Evolutionary conservation across 1,140 invertebrate genomes (phyloP), one percentile per base, ranked within the genome.

Genomic region (Achroia grisella): DNA sequence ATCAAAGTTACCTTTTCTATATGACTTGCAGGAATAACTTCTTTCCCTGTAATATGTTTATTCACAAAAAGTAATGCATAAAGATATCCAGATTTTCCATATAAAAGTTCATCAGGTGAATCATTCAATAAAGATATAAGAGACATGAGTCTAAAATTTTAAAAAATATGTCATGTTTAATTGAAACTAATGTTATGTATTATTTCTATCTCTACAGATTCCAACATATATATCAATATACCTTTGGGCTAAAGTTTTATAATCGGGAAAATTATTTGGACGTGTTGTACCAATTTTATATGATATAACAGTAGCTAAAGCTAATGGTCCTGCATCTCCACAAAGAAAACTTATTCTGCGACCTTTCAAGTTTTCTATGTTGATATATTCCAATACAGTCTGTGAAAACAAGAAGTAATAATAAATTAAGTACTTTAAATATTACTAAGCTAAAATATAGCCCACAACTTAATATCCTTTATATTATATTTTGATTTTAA

Each of bases 31-130:
- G 75, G 62, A 49, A 87, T 76, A 17, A 73, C 14, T 13, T 77
- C 58, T 29, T 79, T 79, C 28, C 64, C 74, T 45, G 63, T 49
- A 9, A 71, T 73, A 69, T 93, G 71, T 61, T 90, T 88, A 51
- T 92, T 92, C 2, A 94, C 84, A 82, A 91, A 93, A 1, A 95
- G 67, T 10, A 95, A 76, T 31, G 93, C 81, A 87, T 89, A 95
- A n/a, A 98, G 76, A 81, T 94, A 97, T 14, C 96, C 96, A 71
- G 88, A 89, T 70, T 94, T 88, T 11, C 96, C 95, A 88, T 95
- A 96, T 5, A 97, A 78, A 23, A 96, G 68, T 86, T 97, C 95
- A 89, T 97, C 93, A 1, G 93, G 90, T 27, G 93, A 68, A 44
- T 88, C 78, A 54, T 89, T 62, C 49, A 90, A 74, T 54, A 88